Evolutionary conservation across 2,113 vertebrate genomes (phyloP).

Genomic region (Mungos mungo): DNA sequence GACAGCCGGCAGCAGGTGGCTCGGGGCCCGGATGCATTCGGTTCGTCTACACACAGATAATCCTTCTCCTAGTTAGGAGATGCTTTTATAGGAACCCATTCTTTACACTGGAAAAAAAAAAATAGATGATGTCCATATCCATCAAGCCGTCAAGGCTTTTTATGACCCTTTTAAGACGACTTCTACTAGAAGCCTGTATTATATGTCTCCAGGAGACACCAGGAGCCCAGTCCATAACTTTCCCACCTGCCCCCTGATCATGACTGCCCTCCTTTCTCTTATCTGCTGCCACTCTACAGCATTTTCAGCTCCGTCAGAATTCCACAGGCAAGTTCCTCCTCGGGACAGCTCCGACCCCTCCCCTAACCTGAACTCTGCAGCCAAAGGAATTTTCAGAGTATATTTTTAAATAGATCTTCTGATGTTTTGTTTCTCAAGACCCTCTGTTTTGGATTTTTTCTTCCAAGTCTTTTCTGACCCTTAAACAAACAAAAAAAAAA

Average conservation of each 20-base stretch:
- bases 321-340: neutral
- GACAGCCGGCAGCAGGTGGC: neutral
- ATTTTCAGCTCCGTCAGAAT: constrained; percentile 49
- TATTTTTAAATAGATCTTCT: neutral
- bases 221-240: constrained; percentile 41
- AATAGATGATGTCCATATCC: constrained; percentile 62
- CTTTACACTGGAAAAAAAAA: constrained; percentile 47
- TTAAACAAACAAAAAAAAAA: neutral
- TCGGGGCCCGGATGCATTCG: neutral
- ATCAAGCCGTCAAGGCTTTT: constrained; percentile 73
- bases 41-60: neutral
- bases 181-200: constrained; percentile 49
- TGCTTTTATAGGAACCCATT: constrained; percentile 51
- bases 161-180: constrained; percentile 64
- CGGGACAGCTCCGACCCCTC: neutral
- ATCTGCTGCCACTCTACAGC: neutral
- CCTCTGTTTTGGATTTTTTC: neutral
- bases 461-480: neutral
- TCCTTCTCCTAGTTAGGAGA: constrained; percentile 64
- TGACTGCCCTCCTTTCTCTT: neutral
- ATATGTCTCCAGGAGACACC: constrained; percentile 66
- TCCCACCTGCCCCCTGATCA: neutral
- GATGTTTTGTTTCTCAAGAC: neutral
- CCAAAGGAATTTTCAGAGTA: neutral
- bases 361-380: neutral